phyloP scores from a whole-genome alignment of 2,888 invertebrate genomes.

The Eupithecia exiguata region DNA sequence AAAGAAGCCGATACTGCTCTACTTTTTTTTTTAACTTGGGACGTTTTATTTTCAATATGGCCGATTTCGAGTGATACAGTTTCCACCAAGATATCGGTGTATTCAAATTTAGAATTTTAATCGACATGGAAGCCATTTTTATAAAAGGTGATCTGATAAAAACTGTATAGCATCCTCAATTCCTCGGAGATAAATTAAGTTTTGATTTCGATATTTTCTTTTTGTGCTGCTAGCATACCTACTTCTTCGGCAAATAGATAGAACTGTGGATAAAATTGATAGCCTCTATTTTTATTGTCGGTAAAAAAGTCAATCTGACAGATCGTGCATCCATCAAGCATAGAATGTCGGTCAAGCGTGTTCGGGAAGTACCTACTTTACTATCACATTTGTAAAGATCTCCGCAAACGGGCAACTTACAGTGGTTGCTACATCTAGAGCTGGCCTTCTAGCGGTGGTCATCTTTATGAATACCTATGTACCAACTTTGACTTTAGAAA shows the following conservation, averaged over 20 bases:
- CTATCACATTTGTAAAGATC: conserved; percentile 21
- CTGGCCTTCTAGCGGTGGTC: not conserved
- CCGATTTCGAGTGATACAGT: no score
- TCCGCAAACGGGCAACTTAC: not conserved
- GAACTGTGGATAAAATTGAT: conserved; percentile 8
- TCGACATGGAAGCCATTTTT: not conserved
- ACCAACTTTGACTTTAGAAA: not conserved
- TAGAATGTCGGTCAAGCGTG: conserved; percentile 33
- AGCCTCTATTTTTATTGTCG: conserved; percentile 2
- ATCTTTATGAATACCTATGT: not conserved
- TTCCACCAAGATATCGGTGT: not conserved
- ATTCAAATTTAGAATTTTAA: not conserved
- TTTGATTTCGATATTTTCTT: not conserved
- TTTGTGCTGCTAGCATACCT: not conserved
- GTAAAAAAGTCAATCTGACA: conserved; percentile 22
- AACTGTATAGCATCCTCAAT: not conserved
- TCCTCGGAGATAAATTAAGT: no score
- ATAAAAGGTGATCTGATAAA: not conserved
- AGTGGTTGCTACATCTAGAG: not conserved
- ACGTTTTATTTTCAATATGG: conserved; percentile 62
- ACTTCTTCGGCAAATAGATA: not conserved
- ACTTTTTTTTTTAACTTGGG: conserved; percentile 45
- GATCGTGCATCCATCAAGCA: conserved; percentile 33
- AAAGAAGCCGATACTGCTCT: conserved; percentile 69
- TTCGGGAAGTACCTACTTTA: conserved; percentile 12